Conservation (phyloP, 1,140 invertebrate species). For the Sycophaga agraensis region DNA sequence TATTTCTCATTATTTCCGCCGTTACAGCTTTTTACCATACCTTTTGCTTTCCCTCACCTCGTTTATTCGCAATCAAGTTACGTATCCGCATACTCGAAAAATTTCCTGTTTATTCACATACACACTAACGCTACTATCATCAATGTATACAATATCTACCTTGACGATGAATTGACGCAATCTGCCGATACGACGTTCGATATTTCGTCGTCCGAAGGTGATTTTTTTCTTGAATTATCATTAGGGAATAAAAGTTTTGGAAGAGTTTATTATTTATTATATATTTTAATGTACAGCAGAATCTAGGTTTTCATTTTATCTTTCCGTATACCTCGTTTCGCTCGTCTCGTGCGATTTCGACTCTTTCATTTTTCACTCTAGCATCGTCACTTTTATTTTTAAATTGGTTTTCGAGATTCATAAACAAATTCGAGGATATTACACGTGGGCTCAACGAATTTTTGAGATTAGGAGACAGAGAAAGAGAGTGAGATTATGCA, state of each 20-base stretch:
- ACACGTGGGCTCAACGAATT: not conserved
- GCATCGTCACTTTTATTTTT: not conserved
- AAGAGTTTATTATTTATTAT: constrained; percentile 21
- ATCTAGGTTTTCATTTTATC: not conserved
- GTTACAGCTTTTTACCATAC: too few relatives aligned
- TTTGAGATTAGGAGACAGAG: constrained; percentile 17
- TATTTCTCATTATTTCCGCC: too few relatives aligned
- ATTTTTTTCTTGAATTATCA: constrained; percentile 7
- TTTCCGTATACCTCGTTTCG: not conserved
- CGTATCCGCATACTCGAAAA: constrained; percentile 14
- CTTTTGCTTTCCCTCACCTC: not conserved
- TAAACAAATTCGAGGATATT: constrained; percentile 7
- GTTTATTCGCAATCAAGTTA: constrained; percentile 18
- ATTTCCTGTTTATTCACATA: constrained; percentile 22
- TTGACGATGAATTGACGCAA: constrained; percentile 29
- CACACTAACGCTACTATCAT: constrained; percentile 17
- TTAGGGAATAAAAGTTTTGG: constrained; percentile 18
- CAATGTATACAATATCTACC: constrained; percentile 19
- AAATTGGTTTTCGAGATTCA: not conserved
- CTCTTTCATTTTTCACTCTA: not conserved
- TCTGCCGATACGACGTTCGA: constrained; percentile 28
- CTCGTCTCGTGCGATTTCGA: too few relatives aligned
- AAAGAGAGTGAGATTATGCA: constrained; percentile 8
- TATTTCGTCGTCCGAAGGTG: constrained; percentile 27
- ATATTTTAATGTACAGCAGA: constrained; percentile 25